phyloP scores from a whole-genome alignment of 2,888 invertebrate species.

The Corbicula japonica region DNA sequence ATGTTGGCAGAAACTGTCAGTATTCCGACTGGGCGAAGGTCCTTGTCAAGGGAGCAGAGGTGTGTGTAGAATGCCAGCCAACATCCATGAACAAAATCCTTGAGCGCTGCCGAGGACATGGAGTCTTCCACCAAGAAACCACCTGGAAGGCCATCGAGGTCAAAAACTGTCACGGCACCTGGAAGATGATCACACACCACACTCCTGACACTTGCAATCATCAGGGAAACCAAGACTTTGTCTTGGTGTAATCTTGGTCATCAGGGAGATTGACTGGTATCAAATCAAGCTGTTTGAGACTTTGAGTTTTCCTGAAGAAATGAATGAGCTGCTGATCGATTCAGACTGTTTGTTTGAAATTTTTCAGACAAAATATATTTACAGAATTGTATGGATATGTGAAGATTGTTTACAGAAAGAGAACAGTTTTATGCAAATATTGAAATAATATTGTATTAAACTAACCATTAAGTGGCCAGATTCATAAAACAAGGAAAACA shows the following conservation, averaged over 20 bases:
- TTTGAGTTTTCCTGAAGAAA: conserved; percentile 17
- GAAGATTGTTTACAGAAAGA: not conserved
- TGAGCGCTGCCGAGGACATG: conserved; percentile 94
- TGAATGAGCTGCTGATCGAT: conserved; percentile 27
- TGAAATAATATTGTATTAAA: too few relatives aligned
- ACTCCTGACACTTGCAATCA: conserved; percentile 85
- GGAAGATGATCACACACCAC: conserved; percentile 89
- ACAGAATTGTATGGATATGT: conserved; percentile 9
- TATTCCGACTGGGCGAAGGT: conserved; percentile 86
- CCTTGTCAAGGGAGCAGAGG: conserved; percentile 89
- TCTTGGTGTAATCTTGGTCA: conserved; percentile 57
- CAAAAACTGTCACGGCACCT: conserved; percentile 96
- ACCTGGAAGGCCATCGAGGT: conserved; percentile 94
- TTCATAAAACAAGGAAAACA: too few relatives aligned
- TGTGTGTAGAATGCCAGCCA: conserved; percentile 94
- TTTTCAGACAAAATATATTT: conserved; percentile 5
- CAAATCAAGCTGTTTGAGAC: conserved; percentile 30
- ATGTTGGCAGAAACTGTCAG: conserved; percentile 73
- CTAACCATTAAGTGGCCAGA: too few relatives aligned
- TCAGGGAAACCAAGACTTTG: conserved; percentile 73
- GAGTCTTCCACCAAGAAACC: conserved; percentile 91
- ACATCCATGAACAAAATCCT: conserved; percentile 92
- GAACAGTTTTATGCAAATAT: too few relatives aligned
- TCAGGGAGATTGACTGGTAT: conserved; percentile 19
- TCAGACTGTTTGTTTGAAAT: conserved; percentile 19